Base-by-base conservation (phyloP, 2,888 invertebrate species). In the Agrotis segetum region DNA sequence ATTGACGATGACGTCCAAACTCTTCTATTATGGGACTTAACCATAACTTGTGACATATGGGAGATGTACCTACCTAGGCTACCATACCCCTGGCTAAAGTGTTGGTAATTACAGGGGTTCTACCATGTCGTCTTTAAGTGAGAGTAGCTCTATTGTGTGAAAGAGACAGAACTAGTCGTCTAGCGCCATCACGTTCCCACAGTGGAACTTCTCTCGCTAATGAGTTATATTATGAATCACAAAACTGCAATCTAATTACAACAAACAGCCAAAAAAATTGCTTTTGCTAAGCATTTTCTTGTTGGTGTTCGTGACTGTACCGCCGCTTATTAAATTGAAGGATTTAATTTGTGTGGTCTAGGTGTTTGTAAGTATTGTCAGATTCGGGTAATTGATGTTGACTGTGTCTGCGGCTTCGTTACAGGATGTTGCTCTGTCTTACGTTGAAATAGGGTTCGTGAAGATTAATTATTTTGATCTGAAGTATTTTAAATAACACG, bases 341-440 rank as follows among this genome's bases (percentile, higher is more conserved):
- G 88, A 87, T 90, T 89, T 85, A 91, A 90, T 90, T 87, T 91
- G 87, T 87, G 49, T 56, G 67, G 55, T 63, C 46, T 62, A 52
- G 56, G 47, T 73, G 67, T 66, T 83, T 56, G 75, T 55, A 24
- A 65, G 58, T 66, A 60, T 67, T 80, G 81, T 71, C 68, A 55
- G 70, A 78, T 83, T 83, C 62, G 66, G 74, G 72, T 70, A 85
- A 83, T 79, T 82, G 63, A 52, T 78, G 71, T 78, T 71, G 58
- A 34, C 71, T 53, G 46, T 44, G 63, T 49, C 21, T 63, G 52
- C 6, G 14, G n/a, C 53, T 47, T 65, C n/a, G 17, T 24, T 53
- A 44, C 21, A 5, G 46, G 19, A 61, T 53, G 6, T 50, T 46
- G 11, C 50, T 59, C 58, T 55, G 46, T 34, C 40, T 50, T 59